phyloP scores from a whole-genome alignment of 2,113 vertebrate genomes.

The Electrona antarctica region DNA sequence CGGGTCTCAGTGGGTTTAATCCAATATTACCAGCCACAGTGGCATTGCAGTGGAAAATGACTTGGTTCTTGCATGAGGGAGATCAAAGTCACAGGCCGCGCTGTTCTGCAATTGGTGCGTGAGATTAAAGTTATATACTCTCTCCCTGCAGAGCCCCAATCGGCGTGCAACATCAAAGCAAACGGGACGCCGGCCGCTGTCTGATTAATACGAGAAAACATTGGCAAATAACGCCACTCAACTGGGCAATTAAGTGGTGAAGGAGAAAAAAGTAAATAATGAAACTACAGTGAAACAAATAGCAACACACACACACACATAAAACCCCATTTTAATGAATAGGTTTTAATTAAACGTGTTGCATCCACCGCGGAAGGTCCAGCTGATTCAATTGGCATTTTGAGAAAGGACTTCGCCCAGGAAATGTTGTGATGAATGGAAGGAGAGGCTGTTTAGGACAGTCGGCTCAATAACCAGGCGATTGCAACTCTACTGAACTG shows the following conservation, averaged over 20 bases:
- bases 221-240: constrained; percentile 20
- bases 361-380: no score
- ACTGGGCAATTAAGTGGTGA: neutral
- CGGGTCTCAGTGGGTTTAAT: constrained; percentile 10
- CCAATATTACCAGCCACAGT: constrained; percentile 24
- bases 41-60: constrained; percentile 34
- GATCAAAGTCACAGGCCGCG: constrained; percentile 46
- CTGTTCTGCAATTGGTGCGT: constrained; percentile 12
- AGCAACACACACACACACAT: neutral
- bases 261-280: neutral
- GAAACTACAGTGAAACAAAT: constrained; percentile 8
- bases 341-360: no score
- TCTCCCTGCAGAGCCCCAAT: constrained; percentile 26
- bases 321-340: neutral
- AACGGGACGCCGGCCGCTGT: constrained; percentile 2
- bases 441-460: neutral
- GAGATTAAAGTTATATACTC: constrained; percentile 30
- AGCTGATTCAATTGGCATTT: neutral
- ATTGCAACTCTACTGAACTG: no score
- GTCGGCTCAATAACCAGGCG: no score
- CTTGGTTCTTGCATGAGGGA: constrained; percentile 34
- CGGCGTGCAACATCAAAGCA: constrained; percentile 52
- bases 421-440: no score
- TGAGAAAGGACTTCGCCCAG: no score
- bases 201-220: constrained; percentile 38